Percentiles rank a stretch among this genome's conserved stretches.
Conservation (phyloP, 2,113 vertebrate genomes). For the Podiceps cristatus region DNA sequence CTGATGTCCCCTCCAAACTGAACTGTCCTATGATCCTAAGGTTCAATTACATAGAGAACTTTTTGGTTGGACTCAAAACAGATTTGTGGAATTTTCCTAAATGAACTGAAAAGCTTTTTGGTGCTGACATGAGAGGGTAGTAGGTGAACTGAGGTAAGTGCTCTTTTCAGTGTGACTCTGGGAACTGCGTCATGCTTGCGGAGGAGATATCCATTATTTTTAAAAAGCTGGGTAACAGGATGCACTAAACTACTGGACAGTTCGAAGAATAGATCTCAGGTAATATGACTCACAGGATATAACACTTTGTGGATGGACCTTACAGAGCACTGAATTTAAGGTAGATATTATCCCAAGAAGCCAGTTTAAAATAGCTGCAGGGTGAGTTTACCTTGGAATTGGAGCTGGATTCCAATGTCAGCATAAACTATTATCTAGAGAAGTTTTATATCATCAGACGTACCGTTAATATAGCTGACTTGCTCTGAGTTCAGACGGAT, state of each 20-base stretch:
- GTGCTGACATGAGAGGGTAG: not conserved
- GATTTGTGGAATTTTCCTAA: not conserved
- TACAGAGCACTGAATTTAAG: not conserved
- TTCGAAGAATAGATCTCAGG: not conserved
- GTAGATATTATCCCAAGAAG: not conserved
- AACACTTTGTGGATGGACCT: not conserved
- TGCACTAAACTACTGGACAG: not conserved
- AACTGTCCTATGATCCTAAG: not conserved
- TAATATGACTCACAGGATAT: not conserved
- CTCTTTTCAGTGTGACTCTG: not conserved
- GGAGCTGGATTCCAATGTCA: not conserved
- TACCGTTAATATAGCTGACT: not conserved
- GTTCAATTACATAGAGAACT: not conserved
- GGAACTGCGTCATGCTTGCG: not conserved
- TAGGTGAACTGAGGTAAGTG: not conserved
- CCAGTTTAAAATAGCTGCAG: not conserved
- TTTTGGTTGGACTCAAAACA: not conserved
- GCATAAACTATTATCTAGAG: not conserved
- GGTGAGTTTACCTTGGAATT: not conserved
- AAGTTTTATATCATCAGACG: not conserved
- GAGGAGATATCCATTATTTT: not conserved
- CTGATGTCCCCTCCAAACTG: not conserved
- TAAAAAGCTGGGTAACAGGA: not conserved
- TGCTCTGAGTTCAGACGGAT: not conserved
- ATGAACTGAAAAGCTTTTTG: not conserved